phyloP scores from a whole-genome alignment of 2,888 invertebrate genomes.

The Cordilura impudica region DNA sequence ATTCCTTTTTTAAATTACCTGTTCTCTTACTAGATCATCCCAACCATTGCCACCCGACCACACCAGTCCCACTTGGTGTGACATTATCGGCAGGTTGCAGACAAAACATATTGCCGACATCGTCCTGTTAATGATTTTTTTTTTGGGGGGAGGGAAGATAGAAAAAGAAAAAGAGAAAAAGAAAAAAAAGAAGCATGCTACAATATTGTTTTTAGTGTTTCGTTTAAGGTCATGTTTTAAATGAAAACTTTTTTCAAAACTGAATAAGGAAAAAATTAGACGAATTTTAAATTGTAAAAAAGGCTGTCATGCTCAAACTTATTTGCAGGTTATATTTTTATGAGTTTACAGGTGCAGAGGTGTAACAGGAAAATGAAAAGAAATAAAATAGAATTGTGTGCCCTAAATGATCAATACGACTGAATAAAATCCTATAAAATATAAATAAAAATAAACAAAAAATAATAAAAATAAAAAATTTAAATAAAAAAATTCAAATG shows the following conservation, averaged over 20 bases:
- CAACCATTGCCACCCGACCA: constrained; percentile 97
- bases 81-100: constrained; percentile 96
- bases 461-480: too few relatives aligned
- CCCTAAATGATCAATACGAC: too few relatives aligned
- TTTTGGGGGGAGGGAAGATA: background rate
- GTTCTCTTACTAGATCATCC: constrained; percentile 94
- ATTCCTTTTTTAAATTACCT: constrained; percentile 77
- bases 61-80: constrained; percentile 94
- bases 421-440: too few relatives aligned
- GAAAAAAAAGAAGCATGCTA: constrained; percentile 29
- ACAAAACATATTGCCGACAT: constrained; percentile 97
- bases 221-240: background rate
- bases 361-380: background rate
- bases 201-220: background rate
- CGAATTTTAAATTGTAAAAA: background rate
- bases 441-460: too few relatives aligned
- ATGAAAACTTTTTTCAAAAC: background rate
- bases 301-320: background rate
- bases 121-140: constrained; percentile 82
- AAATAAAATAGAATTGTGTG: too few relatives aligned
- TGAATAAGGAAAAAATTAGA: too few relatives aligned
- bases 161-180: background rate
- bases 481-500: too few relatives aligned
- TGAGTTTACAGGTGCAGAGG: background rate
- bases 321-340: background rate